Base-by-base conservation (phyloP, 2,888 invertebrate genomes). In the Crocallis elinguaria region DNA sequence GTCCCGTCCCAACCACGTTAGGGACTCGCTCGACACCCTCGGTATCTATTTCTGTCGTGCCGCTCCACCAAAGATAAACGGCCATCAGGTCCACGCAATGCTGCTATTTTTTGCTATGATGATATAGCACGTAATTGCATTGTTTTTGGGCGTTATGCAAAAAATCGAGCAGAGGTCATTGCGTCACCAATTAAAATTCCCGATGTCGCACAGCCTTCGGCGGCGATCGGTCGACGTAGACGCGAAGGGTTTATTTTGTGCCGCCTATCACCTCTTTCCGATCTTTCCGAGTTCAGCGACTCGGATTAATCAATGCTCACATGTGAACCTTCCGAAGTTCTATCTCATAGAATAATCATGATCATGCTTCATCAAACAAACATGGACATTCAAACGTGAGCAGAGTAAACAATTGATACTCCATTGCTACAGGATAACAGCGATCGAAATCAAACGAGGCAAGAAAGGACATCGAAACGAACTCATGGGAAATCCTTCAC, bases 181-280 rank as follows among this genome's bases (percentile, higher is more conserved):
- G 80, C 85, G 82, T 86, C 82, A 84, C 66, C 75, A 74, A 82
- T 86, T 82, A 79, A 78, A 69, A 85, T 82, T 82, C 80, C 62
- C 58, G 57, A 59, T 57, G 64, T 41, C 62, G 64, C 27, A 41
- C 71, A 75, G 73, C 78, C 80, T 82, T 80, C 77, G 46, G 32
- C 52, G 49, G 29, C 50, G 64, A 65, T 64, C 50, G 64, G 64
- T 64, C 60, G 57, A 59, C 66, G 66, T 36, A 57, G 55, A 60
- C 66, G 66, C 62, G 58, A 44, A 48, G 30, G 32, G 35, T 42
- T 42, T 30, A 37, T 25, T 52, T 53, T 0, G 39, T 39, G 27
- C 29, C 50, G 37, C 41, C 49, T 30, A 21, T 6, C 8, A 32
- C 21, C 13, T 21, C 12, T 8, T n/a, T n/a, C n/a, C n/a, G n/a